These are phyloP conservation scores for Cotesia chilonis DNA, from an alignment of 1,140 invertebrate genomes.

Conservation along the genomic window DNA sequence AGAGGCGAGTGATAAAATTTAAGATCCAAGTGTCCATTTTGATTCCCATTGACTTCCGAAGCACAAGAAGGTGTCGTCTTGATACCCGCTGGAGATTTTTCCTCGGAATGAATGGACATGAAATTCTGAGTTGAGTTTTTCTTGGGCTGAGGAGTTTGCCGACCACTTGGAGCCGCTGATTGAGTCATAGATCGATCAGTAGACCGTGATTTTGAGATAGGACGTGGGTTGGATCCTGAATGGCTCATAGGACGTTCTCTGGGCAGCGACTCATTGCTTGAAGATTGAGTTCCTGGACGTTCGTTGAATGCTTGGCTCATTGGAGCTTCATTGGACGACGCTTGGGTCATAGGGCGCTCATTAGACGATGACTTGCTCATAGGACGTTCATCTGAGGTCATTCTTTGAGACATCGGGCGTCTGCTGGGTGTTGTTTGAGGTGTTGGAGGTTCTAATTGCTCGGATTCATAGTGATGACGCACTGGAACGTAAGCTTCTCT, in stretches of 20 bases:
- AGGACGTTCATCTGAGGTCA: too few relatives aligned
- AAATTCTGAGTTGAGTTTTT: background rate
- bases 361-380: too few relatives aligned
- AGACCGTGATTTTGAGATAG: background rate
- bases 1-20: constrained; percentile 65
- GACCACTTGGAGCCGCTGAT: constrained; percentile 14
- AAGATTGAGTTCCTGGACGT: too few relatives aligned
- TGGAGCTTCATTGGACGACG: too few relatives aligned
- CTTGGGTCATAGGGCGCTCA: too few relatives aligned
- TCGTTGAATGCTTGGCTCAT: too few relatives aligned
- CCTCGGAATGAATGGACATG: constrained; percentile 17
- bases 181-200: background rate
- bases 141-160: background rate
- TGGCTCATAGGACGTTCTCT: too few relatives aligned
- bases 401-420: too few relatives aligned
- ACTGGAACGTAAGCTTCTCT: background rate
- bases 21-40: constrained; percentile 57
- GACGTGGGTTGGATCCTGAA: too few relatives aligned
- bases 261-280: too few relatives aligned
- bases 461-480: background rate
- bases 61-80: constrained; percentile 56
- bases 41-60: constrained; percentile 53
- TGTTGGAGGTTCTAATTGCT: background rate
- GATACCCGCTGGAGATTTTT: constrained; percentile 38
- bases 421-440: background rate